phyloP scores from a whole-genome alignment of 2,888 invertebrate species.

The Orthonychiurus folsomi region DNA sequence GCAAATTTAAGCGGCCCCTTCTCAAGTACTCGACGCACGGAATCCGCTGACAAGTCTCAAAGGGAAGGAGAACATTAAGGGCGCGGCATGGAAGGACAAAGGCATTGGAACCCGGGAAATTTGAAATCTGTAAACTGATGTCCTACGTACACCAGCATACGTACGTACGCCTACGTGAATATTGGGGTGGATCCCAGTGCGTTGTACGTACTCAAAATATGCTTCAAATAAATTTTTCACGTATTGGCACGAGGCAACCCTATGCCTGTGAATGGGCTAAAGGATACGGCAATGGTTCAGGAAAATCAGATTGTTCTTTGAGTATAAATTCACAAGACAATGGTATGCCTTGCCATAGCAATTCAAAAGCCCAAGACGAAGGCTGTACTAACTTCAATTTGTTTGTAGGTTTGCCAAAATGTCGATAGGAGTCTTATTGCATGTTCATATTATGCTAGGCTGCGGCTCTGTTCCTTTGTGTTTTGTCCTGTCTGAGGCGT shows the following conservation, averaged over 20 bases:
- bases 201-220: neutral
- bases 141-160: too few species aligned
- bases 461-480: neutral
- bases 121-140: neutral
- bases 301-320: neutral
- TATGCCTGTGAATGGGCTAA: too few species aligned
- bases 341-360: neutral
- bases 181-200: too few species aligned
- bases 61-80: too few species aligned
- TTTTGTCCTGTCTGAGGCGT: too few species aligned
- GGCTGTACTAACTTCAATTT: neutral
- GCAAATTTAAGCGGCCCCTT: neutral
- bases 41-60: neutral
- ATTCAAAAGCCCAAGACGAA: too few species aligned
- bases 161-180: too few species aligned
- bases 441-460: neutral
- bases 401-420: neutral
- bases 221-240: neutral
- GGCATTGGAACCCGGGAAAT: too few species aligned
- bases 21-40: neutral
- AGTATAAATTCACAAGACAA: slow-evolving; percentile 1
- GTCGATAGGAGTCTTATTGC: neutral
- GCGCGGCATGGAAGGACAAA: too few species aligned
- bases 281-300: neutral
- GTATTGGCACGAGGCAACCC: too few species aligned